A percentile compares a stretch with the other conserved stretches of the same genome.
Conservation (phyloP, 2,113 vertebrate species). For the Macquaria ambigua region DNA sequence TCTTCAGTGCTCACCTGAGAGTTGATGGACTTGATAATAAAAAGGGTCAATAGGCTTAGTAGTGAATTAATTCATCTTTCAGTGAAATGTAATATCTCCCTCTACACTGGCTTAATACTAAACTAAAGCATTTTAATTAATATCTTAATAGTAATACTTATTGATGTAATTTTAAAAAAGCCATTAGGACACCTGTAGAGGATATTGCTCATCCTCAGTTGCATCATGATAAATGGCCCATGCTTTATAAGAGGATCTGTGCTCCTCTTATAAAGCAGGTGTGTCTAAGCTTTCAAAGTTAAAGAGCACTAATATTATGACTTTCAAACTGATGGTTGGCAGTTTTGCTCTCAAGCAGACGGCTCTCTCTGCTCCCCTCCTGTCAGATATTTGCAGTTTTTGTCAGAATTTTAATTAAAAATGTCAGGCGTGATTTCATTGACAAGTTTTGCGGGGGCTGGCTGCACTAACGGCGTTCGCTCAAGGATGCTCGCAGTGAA, state of each 20-base stretch:
- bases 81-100: slow-evolving; percentile 15
- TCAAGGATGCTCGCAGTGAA: slow-evolving; percentile 43
- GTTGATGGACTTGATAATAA: slow-evolving; percentile 43
- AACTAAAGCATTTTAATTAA: slow-evolving; percentile 33
- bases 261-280: not conserved
- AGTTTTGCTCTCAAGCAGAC: not conserved
- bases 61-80: slow-evolving; percentile 35
- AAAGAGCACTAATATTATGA: slow-evolving; percentile 30
- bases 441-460: slow-evolving; percentile 35
- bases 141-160: slow-evolving; percentile 17
- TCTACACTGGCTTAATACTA: slow-evolving; percentile 1
- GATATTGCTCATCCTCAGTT: not conserved
- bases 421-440: slow-evolving; percentile 62
- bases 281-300: slow-evolving; percentile 18
- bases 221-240: not conserved
- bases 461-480: not conserved
- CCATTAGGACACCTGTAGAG: slow-evolving; percentile 10
- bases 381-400: slow-evolving; percentile 47
- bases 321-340: slow-evolving; percentile 16
- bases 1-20: slow-evolving; percentile 25
- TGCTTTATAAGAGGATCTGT: not conserved
- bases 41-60: slow-evolving; percentile 27
- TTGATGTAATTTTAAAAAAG: slow-evolving; percentile 32
- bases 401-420: slow-evolving; percentile 75
- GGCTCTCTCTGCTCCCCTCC: slow-evolving; percentile 3